Percentiles rank a stretch among this genome's conserved stretches.
These are phyloP conservation scores for Callithrix jacchus DNA, from an alignment of 2,113 vertebrate species.

Conservation along the genomic window DNA sequence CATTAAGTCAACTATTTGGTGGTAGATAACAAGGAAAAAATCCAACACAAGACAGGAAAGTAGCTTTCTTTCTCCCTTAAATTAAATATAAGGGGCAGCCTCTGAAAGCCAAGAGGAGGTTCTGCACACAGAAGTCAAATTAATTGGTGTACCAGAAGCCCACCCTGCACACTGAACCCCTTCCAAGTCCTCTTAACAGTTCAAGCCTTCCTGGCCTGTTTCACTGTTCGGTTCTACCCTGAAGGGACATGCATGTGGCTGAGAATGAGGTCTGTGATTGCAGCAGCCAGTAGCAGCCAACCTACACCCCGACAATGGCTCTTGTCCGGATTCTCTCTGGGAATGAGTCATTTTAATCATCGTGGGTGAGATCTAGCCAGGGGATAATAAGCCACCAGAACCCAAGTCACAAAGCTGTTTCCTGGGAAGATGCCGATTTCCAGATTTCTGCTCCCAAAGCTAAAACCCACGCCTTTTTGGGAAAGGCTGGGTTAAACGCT, in stretches of 20 bases:
- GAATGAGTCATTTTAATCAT: conserved; percentile 18
- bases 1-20: neutral
- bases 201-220: neutral
- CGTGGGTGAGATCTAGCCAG: conserved; percentile 35
- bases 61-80: neutral
- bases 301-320: neutral
- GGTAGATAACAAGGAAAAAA: neutral
- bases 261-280: neutral
- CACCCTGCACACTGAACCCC: neutral
- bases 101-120: neutral
- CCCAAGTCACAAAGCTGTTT: neutral
- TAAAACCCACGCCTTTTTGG: neutral
- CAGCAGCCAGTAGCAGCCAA: neutral
- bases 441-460: neutral
- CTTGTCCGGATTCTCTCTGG: neutral
- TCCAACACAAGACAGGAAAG: neutral
- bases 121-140: neutral
- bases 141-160: accelerated
- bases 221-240: neutral
- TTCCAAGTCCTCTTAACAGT: neutral
- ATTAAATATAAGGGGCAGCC: neutral
- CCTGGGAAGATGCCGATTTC: neutral
- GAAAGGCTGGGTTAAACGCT: conserved; percentile 37
- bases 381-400: neutral
- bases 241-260: neutral